Evolutionary conservation across 2,113 vertebrate species (phyloP), one percentile per base, ranked within the genome.

Genomic region (Isichthys henryi): DNA sequence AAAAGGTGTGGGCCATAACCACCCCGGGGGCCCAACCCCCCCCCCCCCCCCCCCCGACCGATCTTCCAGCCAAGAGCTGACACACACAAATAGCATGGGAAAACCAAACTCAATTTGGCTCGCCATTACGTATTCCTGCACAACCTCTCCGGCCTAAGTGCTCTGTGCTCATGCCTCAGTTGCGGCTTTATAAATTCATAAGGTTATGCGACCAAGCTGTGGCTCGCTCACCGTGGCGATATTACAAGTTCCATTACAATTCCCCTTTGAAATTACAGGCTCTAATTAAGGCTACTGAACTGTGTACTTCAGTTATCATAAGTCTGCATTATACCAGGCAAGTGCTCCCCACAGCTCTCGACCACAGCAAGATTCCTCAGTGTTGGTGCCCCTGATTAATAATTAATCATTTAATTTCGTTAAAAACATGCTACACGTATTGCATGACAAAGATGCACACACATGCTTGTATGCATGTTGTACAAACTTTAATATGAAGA

Each of bases 71-170:
- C 92, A 94, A 90, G 91, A 94, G 92, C 92, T 92, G 93, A 93
- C 94, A 93, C 91, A 89, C 82, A 90, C 91, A 93, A 91, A 91
- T 95, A 93, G 93, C 94, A 94, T 93, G 89, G 90, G 93, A 93
- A 94, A 92, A 94, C 95, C 94, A 95, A 92, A 94, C 93, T 94
- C 94, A 93, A 94, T 96, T 95, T 95, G 93, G 90, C 45, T 90
- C 88, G 0, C 92, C 93, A 95, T 95, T 94, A 95, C 95, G 95
- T 95, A 95, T 94, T 95, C 92, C 94, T 91, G 90, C 49, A 50
- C 90, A 66, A 89, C 89, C 89, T 87, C 89, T 89, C 88, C 88
- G 39, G 86, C 88, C 89, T 93, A 95, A 95, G 94, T 94, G 93
- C 94, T 95, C 91, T 90, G 89, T 92, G 91, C 88, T 91, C 13